Evolutionary conservation across 2,113 vertebrate genomes (phyloP), one percentile per base, ranked within the genome.

Genomic region (Chaetodon auriga): DNA sequence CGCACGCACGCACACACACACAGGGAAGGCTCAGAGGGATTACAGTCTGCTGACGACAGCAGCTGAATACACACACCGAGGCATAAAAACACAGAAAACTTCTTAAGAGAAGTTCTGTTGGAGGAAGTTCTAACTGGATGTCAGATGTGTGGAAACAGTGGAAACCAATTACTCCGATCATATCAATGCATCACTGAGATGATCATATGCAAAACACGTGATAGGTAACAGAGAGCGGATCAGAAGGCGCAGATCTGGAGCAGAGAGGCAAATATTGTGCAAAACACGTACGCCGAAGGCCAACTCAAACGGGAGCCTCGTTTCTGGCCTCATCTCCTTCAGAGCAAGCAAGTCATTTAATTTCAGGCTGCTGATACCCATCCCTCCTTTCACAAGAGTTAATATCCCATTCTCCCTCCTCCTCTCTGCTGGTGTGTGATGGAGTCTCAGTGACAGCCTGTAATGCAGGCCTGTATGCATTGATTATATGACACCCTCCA

Each of bases 11-110:
- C 87, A 82, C 78, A 7, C 86, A 68, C 76, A 89, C 87, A 83
- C 78, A 55, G 80, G 94, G 94, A 95, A 96, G 96, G 98, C 97
- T 97, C 97, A 96, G 97, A 93, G 96, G 97, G 97, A 98, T 98
- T 97, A 98, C 93, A 97, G 96, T 96, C 95, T 98, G 97, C 97
- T 98, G 97, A 99, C 96, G 95, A 97, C 95, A 94, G 97, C 96
- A 98, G 96, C 96, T 97, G 97, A 98, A 93, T 82, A 93, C 92
- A 83, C 81, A 88, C 71, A 88, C 78, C 89, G 83, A 86, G 77
- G 82, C 87, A 90, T 80, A 92, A 86, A 92, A 86, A 93, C 85
- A 86, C 83, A 83, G 79, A 86, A 92, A 94, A 93, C 83, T 92
- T 93, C 86, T 87, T 71, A 79, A 82, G 74, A 83, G 88, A 93